These are phyloP conservation scores for Limnephilus marmoratus DNA, from an alignment of 2,888 invertebrate species.

Conservation along the genomic window DNA sequence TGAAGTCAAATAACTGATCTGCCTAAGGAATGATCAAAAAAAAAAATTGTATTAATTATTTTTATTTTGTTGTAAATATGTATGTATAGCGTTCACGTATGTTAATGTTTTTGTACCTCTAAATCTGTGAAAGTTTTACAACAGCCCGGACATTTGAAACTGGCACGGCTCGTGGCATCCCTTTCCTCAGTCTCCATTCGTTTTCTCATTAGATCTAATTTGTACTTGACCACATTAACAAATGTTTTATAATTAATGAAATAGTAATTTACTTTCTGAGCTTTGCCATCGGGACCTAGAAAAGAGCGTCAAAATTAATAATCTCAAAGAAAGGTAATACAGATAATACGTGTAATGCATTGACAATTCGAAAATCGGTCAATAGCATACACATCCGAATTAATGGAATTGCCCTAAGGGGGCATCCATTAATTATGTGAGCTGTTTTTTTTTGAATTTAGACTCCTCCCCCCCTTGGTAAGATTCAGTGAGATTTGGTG, in stretches of 20 bases:
- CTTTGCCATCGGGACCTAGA: conserved; percentile 89
- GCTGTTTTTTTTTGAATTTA: too few species aligned
- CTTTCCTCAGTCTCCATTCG: conserved; percentile 97
- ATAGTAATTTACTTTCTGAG: conserved; percentile 97
- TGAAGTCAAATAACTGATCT: conserved; percentile 91
- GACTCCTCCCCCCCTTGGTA: too few species aligned
- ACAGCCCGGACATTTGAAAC: conserved; percentile 95
- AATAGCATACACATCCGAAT: neutral
- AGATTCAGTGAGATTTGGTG: too few species aligned
- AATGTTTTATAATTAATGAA: conserved; percentile 98
- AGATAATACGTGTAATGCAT: neutral
- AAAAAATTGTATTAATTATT: neutral
- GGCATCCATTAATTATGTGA: too few species aligned
- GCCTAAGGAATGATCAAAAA: conserved; percentile 76
- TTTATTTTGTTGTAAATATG: neutral
- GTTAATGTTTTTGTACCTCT: conserved; percentile 78
- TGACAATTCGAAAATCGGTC: neutral
- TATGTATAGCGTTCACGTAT: neutral
- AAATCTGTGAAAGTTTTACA: conserved; percentile 96
- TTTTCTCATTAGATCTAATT: conserved; percentile 96
- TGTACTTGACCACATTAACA: conserved; percentile 98
- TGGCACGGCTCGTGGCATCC: conserved; percentile 95
- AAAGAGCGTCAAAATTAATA: neutral
- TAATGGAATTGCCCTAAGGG: too few species aligned
- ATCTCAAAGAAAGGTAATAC: neutral